phyloP scores from a whole-genome alignment of 2,888 invertebrate genomes.

The Habroteleia sp. region DNA sequence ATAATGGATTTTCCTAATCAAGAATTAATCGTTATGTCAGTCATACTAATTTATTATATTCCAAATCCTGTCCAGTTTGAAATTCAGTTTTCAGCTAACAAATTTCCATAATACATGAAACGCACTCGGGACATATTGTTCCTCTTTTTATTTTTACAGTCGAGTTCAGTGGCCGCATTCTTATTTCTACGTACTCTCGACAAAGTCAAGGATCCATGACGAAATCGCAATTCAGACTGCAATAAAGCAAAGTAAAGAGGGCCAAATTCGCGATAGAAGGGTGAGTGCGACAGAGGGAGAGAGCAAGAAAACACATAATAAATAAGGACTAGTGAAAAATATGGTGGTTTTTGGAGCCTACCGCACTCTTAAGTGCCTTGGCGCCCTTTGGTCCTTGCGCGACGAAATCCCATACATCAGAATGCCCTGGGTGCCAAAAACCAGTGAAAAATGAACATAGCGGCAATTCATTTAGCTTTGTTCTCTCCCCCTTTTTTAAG shows the following conservation, averaged over 20 bases:
- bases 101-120: conserved; percentile 51
- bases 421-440: conserved; percentile 66
- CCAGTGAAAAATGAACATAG: conserved; percentile 64
- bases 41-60: conserved; percentile 37
- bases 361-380: conserved; percentile 75
- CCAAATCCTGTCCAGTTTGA: background rate
- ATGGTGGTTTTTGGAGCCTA: conserved; percentile 67
- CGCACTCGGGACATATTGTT: conserved; percentile 38
- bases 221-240: conserved; percentile 72
- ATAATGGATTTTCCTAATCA: conserved; percentile 51
- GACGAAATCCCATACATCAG: conserved; percentile 71
- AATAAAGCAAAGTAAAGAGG: conserved; percentile 65
- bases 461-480: conserved; percentile 60
- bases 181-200: conserved; percentile 55
- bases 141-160: conserved; percentile 51
- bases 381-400: conserved; percentile 72
- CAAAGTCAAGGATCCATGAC: conserved; percentile 74
- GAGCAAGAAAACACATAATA: conserved; percentile 71
- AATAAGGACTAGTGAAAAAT: conserved; percentile 75
- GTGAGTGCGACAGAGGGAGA: conserved; percentile 37
- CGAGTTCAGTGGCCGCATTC: conserved; percentile 49
- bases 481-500: conserved; percentile 36
- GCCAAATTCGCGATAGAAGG: conserved; percentile 61
- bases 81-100: conserved; percentile 20
- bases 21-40: conserved; percentile 44